Evolutionary conservation across 2,797 vertebrate genomes (phyloP), one percentile per base, ranked within the genome.

Genomic region (Microcaecilia unicolor): DNA sequence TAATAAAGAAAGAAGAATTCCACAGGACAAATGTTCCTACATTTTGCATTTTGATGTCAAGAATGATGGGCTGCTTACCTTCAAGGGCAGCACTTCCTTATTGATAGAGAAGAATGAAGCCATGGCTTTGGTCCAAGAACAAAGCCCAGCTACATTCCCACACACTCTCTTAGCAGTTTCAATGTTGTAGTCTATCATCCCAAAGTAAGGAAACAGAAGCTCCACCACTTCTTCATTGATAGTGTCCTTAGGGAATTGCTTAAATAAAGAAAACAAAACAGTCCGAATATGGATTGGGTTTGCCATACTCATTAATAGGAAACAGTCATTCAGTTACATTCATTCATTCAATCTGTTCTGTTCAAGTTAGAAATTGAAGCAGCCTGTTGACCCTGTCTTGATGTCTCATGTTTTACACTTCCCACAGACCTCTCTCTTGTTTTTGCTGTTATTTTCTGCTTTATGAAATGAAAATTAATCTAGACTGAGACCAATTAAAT

Each of bases 101-200:
- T 98, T 99, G 55, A 95, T 91, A 29, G 92, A 83, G 64, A 92
- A 98, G 72, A 97, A 99, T 5, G 88, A 63, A 4, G 88, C 89
- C 95, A 99, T 98, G 19, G 93, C 90, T 79, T 92, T 94, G 6
- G 95, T 98, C 95, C 95, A 99, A 7, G 93, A 93, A 37, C 91
- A 93, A 35, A 99, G 90, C 15, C 95, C 95, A 1, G 93, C 90
- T 47, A 97, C 88, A 16, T 99, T 97, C 13, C 95, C 92, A 45
- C 95, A 97, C 3, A 95, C 93, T 5, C 90, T 81, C 51, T 81
- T 92, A 13, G 95, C 96, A 15, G 89, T 96, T 62, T 98, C 95
- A 6, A 92, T 93, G 64, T 95, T 95, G 67, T 98, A 99, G 76
- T 99, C 92, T 0, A 44, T 34, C 92, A 95, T 93, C 48, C 89